Base-by-base conservation (phyloP, 2,888 invertebrate genomes). In the Tillus elongatus region DNA sequence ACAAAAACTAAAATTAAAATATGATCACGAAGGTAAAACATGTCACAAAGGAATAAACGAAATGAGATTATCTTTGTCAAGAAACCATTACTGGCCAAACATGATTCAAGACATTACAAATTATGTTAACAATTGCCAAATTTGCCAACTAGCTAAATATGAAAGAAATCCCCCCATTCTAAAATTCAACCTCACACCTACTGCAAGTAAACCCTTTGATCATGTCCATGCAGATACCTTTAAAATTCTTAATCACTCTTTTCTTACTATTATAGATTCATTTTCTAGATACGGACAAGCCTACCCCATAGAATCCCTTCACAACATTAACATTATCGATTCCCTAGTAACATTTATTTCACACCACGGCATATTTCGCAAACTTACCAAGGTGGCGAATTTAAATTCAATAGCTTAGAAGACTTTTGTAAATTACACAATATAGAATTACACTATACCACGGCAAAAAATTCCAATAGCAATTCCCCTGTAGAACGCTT, bases 21-120 rank as follows among this genome's bases (percentile, higher is more conserved):
- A 19, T 9, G 6, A 19, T 19, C 24, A 19, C 24, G 9, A 8
- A n/a, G 24, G 24, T 19, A 19, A 19, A 19, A 19, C 24, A 19
- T 6, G 6, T 79, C 82, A 0, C 87, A 35, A 11, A n/a, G 35
- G 35, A 4, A 35, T 35, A 30, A 35, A 77, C 77, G 10, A 30
- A 35, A 35, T 16, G 11, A 11, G 30, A 9, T n/a, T 12, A 9
- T 12, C 27, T n/a, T n/a, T n/a, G n/a, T n/a, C n/a, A n/a, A n/a
- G n/a, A n/a, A n/a, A n/a, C n/a, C n/a, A n/a, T n/a, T n/a, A n/a
- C n/a, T n/a, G n/a, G n/a, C n/a, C n/a, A n/a, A n/a, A n/a, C n/a
- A n/a, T n/a, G n/a, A n/a, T 10, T 13, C 30, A 31, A n/a, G 30
- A 9, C 11, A 35, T 35, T 11, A n/a, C 9, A 30, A 9, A 12